Percentiles rank a stretch among this genome's conserved stretches.
These are phyloP conservation scores for Clistopyga incitator DNA, from an alignment of 2,888 invertebrate genomes.

Conservation along the genomic window DNA sequence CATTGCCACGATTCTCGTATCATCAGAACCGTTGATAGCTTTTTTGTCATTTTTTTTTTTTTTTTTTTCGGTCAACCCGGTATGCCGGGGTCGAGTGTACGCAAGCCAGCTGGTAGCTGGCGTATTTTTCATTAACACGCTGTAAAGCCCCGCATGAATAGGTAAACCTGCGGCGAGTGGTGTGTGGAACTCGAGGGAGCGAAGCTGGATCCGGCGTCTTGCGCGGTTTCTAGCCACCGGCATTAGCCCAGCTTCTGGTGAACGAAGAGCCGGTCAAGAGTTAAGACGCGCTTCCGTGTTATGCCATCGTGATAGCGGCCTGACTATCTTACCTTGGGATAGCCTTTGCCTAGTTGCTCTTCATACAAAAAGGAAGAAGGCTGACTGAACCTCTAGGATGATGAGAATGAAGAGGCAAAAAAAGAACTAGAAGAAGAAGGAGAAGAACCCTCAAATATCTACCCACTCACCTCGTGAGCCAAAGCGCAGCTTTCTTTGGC, in stretches of 20 bases:
- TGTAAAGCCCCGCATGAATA: constrained; percentile 81
- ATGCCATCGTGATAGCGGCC: constrained; percentile 64
- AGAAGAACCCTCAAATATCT: constrained; percentile 40
- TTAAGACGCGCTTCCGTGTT: constrained; percentile 67
- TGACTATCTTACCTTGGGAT: constrained; percentile 54
- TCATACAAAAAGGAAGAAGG: constrained; percentile 34
- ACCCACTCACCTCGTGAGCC: constrained; percentile 44
- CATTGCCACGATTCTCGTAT: constrained; percentile 23
- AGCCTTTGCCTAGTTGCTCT: constrained; percentile 61
- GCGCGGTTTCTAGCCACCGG: constrained; percentile 33
- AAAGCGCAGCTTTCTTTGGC: constrained; percentile 41
- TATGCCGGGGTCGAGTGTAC: constrained; percentile 68
- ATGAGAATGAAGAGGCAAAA: constrained; percentile 50
- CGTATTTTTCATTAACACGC: constrained; percentile 82
- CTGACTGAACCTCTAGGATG: constrained; percentile 16
- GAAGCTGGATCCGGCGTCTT: neutral
- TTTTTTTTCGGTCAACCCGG: constrained; percentile 69
- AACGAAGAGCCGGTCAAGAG: constrained; percentile 59
- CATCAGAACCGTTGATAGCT: constrained; percentile 1
- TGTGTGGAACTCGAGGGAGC: constrained; percentile 65
- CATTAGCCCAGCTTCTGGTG: constrained; percentile 41
- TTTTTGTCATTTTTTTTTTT: neutral
- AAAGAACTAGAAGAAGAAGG: constrained; percentile 23
- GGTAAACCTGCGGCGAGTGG: constrained; percentile 74
- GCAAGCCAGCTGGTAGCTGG: constrained; percentile 76